These are phyloP conservation scores for Bugulina stolonifera DNA, from an alignment of 2,888 invertebrate species.

Conservation along the genomic window DNA sequence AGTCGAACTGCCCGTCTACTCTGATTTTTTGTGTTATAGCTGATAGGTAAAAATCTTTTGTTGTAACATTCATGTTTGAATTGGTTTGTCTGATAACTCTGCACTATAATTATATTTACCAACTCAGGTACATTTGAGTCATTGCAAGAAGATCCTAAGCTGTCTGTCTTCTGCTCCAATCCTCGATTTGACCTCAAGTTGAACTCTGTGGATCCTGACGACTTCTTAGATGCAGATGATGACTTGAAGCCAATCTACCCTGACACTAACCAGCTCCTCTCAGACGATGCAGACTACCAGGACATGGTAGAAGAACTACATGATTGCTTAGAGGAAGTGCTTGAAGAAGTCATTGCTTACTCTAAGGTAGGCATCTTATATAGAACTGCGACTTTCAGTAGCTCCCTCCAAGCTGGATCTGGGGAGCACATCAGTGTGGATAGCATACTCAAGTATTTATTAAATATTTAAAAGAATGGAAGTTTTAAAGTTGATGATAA, in stretches of 20 bases:
- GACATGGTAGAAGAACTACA: constrained; percentile 37
- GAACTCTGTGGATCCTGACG: constrained; percentile 40
- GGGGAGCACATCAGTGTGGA: too few relatives aligned
- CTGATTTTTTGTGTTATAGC: too few relatives aligned
- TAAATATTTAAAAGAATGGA: too few relatives aligned
- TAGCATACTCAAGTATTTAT: too few relatives aligned
- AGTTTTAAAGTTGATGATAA: too few relatives aligned
- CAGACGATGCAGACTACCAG: constrained; percentile 45
- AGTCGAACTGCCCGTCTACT: too few relatives aligned
- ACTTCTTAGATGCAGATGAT: constrained; percentile 37
- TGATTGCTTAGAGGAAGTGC: constrained; percentile 39
- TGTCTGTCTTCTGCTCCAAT: constrained; percentile 46
- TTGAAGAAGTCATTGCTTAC: constrained; percentile 40
- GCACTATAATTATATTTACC: too few relatives aligned
- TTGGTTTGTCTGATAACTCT: too few relatives aligned
- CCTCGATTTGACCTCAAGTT: constrained; percentile 43
- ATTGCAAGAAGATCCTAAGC: constrained; percentile 42
- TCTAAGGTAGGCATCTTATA: constrained; percentile 34
- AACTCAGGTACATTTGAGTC: constrained; percentile 32
- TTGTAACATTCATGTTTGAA: too few relatives aligned
- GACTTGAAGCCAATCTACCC: constrained; percentile 43
- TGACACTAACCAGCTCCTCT: constrained; percentile 44
- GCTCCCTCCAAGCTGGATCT: too few relatives aligned
- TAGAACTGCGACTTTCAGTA: constrained; percentile 29
- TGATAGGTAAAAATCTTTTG: too few relatives aligned